phyloP scores from a whole-genome alignment of 2,797 vertebrate species.

The Tolypeutes matacus region DNA sequence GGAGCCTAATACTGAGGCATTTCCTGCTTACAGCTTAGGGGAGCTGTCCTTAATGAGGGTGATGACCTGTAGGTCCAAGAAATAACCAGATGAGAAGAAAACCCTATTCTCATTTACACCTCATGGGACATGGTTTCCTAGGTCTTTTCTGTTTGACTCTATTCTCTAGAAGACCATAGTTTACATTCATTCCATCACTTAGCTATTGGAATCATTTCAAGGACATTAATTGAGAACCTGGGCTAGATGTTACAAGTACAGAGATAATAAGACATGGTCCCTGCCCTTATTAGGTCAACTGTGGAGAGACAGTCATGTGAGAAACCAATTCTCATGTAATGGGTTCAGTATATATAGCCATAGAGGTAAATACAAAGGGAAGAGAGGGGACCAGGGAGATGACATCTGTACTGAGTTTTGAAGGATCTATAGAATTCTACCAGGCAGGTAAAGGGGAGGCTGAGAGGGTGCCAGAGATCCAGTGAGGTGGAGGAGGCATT shows the following conservation, averaged over 20 bases:
- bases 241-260: background rate
- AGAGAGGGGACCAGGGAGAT: background rate
- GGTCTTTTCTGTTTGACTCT: constrained; percentile 45
- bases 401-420: background rate
- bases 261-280: background rate
- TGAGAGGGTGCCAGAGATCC: background rate
- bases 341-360: background rate
- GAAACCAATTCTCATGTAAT: background rate
- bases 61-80: constrained; percentile 69
- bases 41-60: constrained; percentile 70
- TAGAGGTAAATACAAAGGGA: background rate
- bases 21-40: constrained; percentile 75
- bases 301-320: background rate
- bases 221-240: constrained; percentile 19
- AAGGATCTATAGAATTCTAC: background rate
- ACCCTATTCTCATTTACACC: constrained; percentile 30
- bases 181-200: background rate
- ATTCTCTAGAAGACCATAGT: background rate
- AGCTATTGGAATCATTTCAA: background rate
- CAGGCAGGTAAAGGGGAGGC: background rate
- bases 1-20: constrained; percentile 70
- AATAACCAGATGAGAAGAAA: constrained; percentile 65
- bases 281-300: background rate
- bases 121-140: constrained; percentile 39
- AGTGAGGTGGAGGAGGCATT: background rate